Evolutionary conservation across 2,113 vertebrate species (phyloP).

Genomic region (Ophiodon elongatus): DNA sequence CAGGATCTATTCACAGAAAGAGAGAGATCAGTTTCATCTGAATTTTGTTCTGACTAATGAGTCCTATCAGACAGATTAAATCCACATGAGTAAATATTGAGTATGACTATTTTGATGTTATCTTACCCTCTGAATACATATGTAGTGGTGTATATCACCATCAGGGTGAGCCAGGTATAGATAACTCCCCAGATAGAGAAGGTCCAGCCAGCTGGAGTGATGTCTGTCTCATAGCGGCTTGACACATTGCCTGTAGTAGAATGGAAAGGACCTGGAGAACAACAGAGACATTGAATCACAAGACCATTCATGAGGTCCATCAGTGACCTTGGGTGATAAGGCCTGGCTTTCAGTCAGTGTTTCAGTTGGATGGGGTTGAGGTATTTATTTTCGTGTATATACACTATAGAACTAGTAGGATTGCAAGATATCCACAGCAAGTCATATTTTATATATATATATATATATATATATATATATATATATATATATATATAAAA

Average conservation of each 20-base stretch:
- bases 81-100: not conserved
- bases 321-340: not conserved
- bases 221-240: constrained; percentile 68
- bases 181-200: constrained; percentile 86
- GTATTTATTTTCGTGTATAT: no score
- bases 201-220: constrained; percentile 84
- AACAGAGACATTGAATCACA: not conserved
- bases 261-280: constrained; percentile 73
- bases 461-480: no score
- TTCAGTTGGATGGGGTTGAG: no score
- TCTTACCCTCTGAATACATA: constrained; percentile 81
- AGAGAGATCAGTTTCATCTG: constrained; percentile 22
- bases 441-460: no score
- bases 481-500: no score
- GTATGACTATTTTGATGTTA: not conserved
- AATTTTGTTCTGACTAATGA: not conserved
- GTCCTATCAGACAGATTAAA: not conserved
- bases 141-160: constrained; percentile 77
- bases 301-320: not conserved
- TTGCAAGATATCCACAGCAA: no score
- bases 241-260: constrained; percentile 77
- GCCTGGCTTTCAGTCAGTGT: not conserved
- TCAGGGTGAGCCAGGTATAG: constrained; percentile 82
- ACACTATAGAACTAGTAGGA: no score
- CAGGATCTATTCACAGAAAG: constrained; percentile 68